A percentile compares a stretch with the other conserved stretches of the same genome.
phyloP scores from a whole-genome alignment of 2,888 invertebrate genomes.

The Pherbina coryleti region DNA sequence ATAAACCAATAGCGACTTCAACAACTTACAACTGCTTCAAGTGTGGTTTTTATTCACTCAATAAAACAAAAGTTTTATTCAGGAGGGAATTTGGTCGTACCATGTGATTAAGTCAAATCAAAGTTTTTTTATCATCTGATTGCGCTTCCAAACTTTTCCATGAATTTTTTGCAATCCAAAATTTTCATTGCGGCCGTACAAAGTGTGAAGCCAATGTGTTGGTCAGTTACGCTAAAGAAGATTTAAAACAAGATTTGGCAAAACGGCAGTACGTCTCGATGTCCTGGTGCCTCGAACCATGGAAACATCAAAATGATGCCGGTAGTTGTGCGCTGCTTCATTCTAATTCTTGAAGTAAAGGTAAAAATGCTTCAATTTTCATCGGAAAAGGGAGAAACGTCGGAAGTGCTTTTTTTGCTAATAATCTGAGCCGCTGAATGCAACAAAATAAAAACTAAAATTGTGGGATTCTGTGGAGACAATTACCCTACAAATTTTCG shows the following conservation, averaged over 20 bases:
- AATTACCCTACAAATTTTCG: constrained; percentile 43
- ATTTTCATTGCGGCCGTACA: background rate
- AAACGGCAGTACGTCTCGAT: background rate
- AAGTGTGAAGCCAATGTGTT: background rate
- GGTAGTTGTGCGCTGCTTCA: constrained; percentile 23
- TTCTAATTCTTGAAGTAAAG: constrained; percentile 35
- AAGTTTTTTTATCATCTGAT: background rate
- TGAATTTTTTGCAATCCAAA: background rate
- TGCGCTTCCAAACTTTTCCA: background rate
- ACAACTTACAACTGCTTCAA: too few relatives aligned
- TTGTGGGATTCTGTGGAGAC: constrained; percentile 33
- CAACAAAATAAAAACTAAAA: constrained; percentile 34
- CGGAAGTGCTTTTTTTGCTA: constrained; percentile 33
- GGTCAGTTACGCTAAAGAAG: background rate
- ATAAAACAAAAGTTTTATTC: too few relatives aligned
- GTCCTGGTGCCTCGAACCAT: background rate
- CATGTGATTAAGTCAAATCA: background rate
- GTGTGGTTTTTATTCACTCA: too few relatives aligned
- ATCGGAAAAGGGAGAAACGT: constrained; percentile 38
- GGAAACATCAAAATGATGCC: constrained; percentile 5
- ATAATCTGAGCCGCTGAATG: constrained; percentile 16
- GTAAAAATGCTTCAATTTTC: constrained; percentile 39
- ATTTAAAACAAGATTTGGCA: background rate
- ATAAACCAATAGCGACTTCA: too few relatives aligned
- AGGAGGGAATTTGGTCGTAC: background rate